These are phyloP conservation scores for Malurus alboscapulatus DNA, from an alignment of 2,113 vertebrate species.

Conservation along the genomic window DNA sequence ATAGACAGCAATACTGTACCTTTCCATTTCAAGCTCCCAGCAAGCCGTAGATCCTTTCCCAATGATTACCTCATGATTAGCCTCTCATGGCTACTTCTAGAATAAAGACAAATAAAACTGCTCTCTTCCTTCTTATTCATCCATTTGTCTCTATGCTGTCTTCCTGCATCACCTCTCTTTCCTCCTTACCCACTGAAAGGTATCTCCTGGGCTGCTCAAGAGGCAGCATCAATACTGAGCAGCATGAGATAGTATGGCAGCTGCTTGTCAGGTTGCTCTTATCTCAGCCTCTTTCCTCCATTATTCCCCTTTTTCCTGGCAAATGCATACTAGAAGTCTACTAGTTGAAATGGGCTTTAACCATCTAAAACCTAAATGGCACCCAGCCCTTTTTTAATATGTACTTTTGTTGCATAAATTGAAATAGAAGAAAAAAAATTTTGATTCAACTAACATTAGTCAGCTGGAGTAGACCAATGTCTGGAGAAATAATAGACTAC, in stretches of 20 bases:
- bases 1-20: background rate
- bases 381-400: background rate
- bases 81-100: background rate
- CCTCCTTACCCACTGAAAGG: background rate
- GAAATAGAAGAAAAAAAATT: background rate
- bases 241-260: background rate
- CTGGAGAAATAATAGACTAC: constrained; percentile 2
- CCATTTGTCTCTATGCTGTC: background rate
- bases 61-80: background rate
- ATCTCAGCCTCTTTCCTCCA: background rate
- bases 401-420: background rate
- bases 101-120: background rate
- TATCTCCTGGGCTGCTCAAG: background rate
- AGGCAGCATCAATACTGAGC: background rate
- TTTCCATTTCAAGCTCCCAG: background rate
- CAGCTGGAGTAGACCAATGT: background rate
- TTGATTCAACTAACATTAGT: background rate
- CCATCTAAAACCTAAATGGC: background rate
- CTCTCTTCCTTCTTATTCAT: background rate
- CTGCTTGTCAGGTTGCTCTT: background rate
- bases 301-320: background rate
- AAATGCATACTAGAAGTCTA: background rate
- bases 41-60: background rate
- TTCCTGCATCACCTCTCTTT: background rate
- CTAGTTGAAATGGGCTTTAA: background rate